Percentiles rank a stretch among this genome's conserved stretches.
Conservation (phyloP, 2,113 vertebrate species). For the Campylomormyrus tamandua region DNA sequence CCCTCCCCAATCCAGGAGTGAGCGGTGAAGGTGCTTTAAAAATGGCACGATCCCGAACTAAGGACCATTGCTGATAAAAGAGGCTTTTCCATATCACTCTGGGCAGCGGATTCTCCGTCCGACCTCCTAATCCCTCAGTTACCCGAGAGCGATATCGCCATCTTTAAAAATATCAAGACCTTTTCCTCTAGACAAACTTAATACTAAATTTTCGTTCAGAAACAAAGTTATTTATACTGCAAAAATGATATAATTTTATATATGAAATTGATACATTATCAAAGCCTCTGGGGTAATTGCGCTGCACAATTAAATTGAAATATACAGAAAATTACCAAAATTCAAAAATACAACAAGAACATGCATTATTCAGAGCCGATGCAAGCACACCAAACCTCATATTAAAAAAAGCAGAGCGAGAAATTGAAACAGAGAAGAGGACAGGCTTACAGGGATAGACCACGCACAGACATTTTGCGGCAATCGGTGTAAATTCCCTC, state of each 20-base stretch:
- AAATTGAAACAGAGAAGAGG: background rate
- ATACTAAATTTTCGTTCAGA: background rate
- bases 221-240: background rate
- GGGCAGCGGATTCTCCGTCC: background rate
- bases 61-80: constrained; percentile 24
- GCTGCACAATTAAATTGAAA: background rate
- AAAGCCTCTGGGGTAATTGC: background rate
- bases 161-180: background rate
- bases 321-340: background rate
- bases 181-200: background rate
- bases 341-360: background rate
- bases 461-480: background rate
- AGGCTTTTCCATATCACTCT: background rate
- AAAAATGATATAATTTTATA: background rate
- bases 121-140: background rate
- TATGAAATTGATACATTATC: background rate
- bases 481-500: background rate
- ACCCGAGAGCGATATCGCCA: background rate
- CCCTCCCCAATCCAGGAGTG: constrained; percentile 46
- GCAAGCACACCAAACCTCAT: background rate
- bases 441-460: background rate
- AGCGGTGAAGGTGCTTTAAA: constrained; percentile 45
- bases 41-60: constrained; percentile 23
- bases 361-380: background rate
- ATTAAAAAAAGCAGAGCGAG: background rate